Evolutionary conservation across 2,797 vertebrate species (phyloP).

Genomic region (Aldrovandia affinis): DNA sequence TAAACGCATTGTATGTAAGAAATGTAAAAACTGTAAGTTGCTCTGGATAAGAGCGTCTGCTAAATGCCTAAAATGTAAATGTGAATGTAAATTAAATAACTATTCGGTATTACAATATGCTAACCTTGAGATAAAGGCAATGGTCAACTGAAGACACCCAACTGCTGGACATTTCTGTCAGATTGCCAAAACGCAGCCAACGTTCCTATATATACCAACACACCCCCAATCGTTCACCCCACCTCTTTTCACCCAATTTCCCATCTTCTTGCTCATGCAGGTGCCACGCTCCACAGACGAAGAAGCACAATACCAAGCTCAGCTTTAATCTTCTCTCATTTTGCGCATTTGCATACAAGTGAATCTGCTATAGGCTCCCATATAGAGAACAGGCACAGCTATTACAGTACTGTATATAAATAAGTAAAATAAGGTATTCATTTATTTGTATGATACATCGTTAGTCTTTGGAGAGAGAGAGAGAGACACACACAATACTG

Average conservation of each 20-base stretch:
- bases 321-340: slow-evolving; percentile 63
- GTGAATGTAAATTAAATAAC: no score
- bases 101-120: background rate
- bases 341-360: slow-evolving; percentile 38
- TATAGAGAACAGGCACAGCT: slow-evolving; percentile 59
- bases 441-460: slow-evolving; percentile 58
- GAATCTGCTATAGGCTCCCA: slow-evolving; percentile 34
- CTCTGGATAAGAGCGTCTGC: no score
- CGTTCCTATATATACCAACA: background rate
- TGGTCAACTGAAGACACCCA: background rate
- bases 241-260: background rate
- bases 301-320: background rate
- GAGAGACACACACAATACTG: background rate
- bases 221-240: background rate
- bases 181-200: background rate
- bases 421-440: slow-evolving; percentile 58
- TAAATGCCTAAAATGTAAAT: no score
- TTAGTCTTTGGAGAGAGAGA: slow-evolving; percentile 22
- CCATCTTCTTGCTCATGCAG: background rate
- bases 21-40: no score
- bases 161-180: background rate
- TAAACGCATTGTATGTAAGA: no score
- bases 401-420: slow-evolving; percentile 60
- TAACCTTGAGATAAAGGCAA: background rate
- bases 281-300: background rate